phyloP scores from a whole-genome alignment of 2,113 vertebrate genomes.

The Podarcis raffonei region DNA sequence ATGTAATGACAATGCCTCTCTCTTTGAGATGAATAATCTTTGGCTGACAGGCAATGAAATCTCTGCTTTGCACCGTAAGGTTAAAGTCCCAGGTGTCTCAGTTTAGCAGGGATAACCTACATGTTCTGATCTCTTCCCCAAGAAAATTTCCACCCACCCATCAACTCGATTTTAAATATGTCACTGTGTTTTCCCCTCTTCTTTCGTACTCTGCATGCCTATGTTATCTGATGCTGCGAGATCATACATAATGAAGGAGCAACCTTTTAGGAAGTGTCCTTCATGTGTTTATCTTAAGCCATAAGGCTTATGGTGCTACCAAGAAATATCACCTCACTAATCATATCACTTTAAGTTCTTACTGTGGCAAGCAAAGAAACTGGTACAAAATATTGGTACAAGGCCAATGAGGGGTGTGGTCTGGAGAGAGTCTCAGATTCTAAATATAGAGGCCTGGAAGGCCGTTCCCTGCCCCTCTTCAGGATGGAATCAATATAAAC shows the following conservation, averaged over 20 bases:
- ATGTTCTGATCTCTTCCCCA: background rate
- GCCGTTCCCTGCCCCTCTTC: background rate
- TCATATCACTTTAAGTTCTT: background rate
- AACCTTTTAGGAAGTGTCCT: too few relatives aligned
- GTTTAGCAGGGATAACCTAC: background rate
- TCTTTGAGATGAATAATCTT: background rate
- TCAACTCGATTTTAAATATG: background rate
- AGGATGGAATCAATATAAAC: background rate
- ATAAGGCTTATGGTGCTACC: background rate
- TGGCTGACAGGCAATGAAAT: background rate
- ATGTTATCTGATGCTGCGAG: too few relatives aligned
- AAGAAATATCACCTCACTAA: background rate
- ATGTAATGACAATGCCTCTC: background rate
- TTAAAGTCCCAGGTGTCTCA: background rate
- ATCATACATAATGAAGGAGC: too few relatives aligned
- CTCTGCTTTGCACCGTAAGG: background rate
- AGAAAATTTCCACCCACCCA: background rate
- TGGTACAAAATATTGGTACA: background rate
- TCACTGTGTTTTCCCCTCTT: background rate
- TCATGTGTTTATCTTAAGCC: too few relatives aligned
- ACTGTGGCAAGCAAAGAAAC: background rate
- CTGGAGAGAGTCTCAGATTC: too few relatives aligned
- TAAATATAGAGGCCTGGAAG: too few relatives aligned
- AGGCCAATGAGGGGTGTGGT: too few relatives aligned
- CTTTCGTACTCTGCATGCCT: too few relatives aligned